Evolutionary conservation across 2,888 invertebrate species (phyloP), one percentile per base, ranked within the genome.

Genomic region (Rotaria socialis): DNA sequence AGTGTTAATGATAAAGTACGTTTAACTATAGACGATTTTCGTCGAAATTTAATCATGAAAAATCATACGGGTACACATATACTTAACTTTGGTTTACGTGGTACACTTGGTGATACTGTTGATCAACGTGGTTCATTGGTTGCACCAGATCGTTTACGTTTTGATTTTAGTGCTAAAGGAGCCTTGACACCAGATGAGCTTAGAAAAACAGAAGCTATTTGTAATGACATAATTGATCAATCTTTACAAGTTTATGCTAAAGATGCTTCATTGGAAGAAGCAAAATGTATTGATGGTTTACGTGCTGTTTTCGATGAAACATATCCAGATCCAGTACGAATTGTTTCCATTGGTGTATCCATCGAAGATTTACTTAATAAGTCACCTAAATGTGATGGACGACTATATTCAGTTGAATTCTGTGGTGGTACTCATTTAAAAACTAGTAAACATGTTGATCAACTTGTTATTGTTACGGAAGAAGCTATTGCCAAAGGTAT

Each of bases 61-160:
- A 99, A 99, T 92, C 99, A 99, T 97, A 99, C 92, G 95, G 97
- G 96, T 43, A 99, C 99, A 0, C 99, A 99, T 91, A 94, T 97
- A 75, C 93, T 99, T 24, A 99, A 99, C 92, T 96, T 95, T 92
- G 96, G 96, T 43, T 92, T 99, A 87, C 93, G 97, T 87, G 94
- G 94, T 90, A 96, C 97, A 47, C 93, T 99, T 74, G 95, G 96
- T 22, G 94, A 94, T 88, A 96, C 96, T 89, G 94, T 96, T 22
- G 97, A 98, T 91, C 98, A 98, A 92, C 94, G 95, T 90, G 98
- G 99, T 55, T 98, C 98, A 0, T 93, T 99, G 58, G 99, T 99
- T 1, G 96, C 97, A 89, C 97, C 98, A 1, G 98, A 99, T 90
- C 94, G 95, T 89, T 93, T 99, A 86, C 93, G 99, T 88, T 99